Percentiles rank a stretch among this genome's conserved stretches.
phyloP scores from a whole-genome alignment of 2,797 vertebrate genomes.

The Molossus molossus region DNA sequence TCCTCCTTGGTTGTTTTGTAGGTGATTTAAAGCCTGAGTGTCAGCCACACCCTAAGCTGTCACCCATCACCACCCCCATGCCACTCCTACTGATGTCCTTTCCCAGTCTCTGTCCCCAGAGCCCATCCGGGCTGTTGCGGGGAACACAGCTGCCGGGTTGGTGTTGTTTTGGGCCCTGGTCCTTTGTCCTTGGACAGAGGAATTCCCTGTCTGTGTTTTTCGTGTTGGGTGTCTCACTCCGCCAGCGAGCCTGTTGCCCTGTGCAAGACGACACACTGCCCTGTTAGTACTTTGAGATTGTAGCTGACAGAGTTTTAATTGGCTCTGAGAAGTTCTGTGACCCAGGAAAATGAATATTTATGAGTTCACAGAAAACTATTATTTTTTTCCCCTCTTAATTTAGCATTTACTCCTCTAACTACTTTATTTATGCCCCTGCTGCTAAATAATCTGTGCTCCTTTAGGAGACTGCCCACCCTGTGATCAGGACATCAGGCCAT shows the following conservation, averaged over 20 bases:
- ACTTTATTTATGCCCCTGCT: neutral
- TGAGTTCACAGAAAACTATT: slow-evolving; percentile 75
- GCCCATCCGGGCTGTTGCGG: neutral
- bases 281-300: slow-evolving; percentile 50
- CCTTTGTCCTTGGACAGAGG: neutral
- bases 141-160: neutral
- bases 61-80: no score
- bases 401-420: slow-evolving; percentile 70
- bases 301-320: slow-evolving; percentile 78
- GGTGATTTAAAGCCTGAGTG: neutral
- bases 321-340: slow-evolving; percentile 77
- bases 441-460: neutral
- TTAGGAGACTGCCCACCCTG: neutral
- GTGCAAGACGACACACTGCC: neutral
- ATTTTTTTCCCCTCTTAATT: slow-evolving; percentile 81
- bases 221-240: accelerated
- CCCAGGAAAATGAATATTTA: slow-evolving; percentile 76
- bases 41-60: neutral
- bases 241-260: no score
- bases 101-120: neutral
- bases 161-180: neutral
- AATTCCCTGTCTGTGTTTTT: neutral
- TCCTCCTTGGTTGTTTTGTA: neutral
- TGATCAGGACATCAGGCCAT: slow-evolving; percentile 54
- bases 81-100: neutral